A percentile compares a stretch with the other conserved stretches of the same genome.
Evolutionary conservation across 2,797 vertebrate genomes (phyloP).

Genomic region (Falco naumanni): DNA sequence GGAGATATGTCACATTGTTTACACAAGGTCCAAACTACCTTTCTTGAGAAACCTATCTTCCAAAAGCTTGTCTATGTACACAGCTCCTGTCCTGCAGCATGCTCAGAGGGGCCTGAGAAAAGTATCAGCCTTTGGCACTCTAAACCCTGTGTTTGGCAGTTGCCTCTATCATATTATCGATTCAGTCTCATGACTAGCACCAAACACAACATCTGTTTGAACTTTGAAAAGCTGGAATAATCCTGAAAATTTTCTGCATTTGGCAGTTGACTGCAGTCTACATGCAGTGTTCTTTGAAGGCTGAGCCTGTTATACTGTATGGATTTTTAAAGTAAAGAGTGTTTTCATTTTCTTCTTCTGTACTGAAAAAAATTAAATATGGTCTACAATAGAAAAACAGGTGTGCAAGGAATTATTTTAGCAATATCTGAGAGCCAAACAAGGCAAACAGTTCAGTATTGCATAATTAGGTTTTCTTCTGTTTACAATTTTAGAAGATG

Average conservation of each 20-base stretch:
- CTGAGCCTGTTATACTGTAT: not conserved
- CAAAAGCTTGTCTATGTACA: not conserved
- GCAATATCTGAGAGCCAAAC: not conserved
- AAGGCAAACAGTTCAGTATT: not conserved
- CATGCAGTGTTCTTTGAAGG: not conserved
- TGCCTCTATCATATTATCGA: not conserved
- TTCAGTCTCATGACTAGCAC: not conserved
- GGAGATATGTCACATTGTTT: not conserved
- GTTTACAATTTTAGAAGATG: not conserved
- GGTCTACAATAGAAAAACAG: not conserved
- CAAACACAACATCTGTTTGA: not conserved
- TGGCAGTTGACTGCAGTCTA: not conserved
- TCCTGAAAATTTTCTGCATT: not conserved
- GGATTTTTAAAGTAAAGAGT: not conserved
- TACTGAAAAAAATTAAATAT: not conserved
- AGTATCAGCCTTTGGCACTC: not conserved
- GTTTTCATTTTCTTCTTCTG: not conserved
- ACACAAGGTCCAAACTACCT: not conserved
- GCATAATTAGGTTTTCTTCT: not conserved
- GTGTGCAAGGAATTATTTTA: not conserved
- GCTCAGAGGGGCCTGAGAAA: not conserved
- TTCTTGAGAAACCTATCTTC: not conserved
- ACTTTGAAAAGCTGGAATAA: not conserved
- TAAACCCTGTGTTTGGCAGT: rapidly evolving
- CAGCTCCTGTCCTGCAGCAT: not conserved